phyloP scores from a whole-genome alignment of 2,113 vertebrate species.

The Cyprinus carpio region DNA sequence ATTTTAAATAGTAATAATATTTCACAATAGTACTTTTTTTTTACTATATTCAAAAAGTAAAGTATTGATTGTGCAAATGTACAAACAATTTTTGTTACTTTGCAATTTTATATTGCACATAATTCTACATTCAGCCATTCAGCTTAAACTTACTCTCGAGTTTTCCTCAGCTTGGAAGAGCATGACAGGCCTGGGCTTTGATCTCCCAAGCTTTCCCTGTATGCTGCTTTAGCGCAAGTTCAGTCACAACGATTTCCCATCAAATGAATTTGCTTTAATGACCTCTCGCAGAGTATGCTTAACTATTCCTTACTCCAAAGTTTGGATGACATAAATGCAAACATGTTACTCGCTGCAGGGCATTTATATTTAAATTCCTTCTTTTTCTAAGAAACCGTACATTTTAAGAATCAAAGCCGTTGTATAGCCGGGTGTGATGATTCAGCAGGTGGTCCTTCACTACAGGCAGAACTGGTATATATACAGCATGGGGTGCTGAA shows the following conservation, averaged over 20 bases:
- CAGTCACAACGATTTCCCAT: constrained; percentile 35
- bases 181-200: constrained; percentile 33
- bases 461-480: neutral
- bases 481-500: neutral
- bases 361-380: constrained; percentile 1
- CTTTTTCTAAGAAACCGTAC: constrained; percentile 17
- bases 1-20: neutral
- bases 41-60: neutral
- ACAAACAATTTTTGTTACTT: neutral
- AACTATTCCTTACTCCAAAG: neutral
- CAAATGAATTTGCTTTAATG: constrained; percentile 44
- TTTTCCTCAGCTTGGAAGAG: constrained; percentile 2
- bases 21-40: neutral
- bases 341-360: constrained; percentile 8
- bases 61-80: too few species aligned
- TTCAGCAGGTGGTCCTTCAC: neutral
- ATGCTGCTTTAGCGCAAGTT: constrained; percentile 12
- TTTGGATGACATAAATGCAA: constrained; percentile 3
- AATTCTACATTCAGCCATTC: neutral
- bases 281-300: constrained; percentile 2
- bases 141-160: neutral
- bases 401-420: neutral
- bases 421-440: neutral
- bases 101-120: neutral
- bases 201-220: constrained; percentile 36